Conservation (phyloP, 1,140 invertebrate species). For the Drosophila tristis region DNA sequence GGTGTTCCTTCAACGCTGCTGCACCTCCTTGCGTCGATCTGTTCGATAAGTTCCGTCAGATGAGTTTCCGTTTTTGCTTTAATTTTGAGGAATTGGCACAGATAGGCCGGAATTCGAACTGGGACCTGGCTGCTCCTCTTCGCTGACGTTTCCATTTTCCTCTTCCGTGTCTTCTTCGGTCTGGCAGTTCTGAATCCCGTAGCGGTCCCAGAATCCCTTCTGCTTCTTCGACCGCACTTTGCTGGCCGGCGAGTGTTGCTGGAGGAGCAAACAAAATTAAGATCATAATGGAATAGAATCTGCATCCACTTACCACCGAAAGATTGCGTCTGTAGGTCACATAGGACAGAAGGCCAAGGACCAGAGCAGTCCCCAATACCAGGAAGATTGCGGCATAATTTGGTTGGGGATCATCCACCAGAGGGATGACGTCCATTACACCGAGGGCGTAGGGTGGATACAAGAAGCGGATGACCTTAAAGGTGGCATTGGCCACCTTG, state of each 20-base stretch:
- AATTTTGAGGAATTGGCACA: too few relatives aligned
- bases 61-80: neutral
- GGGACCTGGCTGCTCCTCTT: too few relatives aligned
- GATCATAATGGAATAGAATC: too few relatives aligned
- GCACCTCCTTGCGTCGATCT: neutral
- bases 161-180: too few relatives aligned
- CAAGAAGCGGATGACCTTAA: slow-evolving; percentile 28
- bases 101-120: too few relatives aligned
- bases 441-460: slow-evolving; percentile 28
- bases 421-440: slow-evolving; percentile 2
- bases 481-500: slow-evolving; percentile 22
- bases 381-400: neutral
- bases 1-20: neutral
- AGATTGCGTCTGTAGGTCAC: neutral
- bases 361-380: neutral
- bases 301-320: too few relatives aligned
- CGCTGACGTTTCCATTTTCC: too few relatives aligned
- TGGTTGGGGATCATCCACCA: slow-evolving; percentile 17
- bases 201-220: too few relatives aligned
- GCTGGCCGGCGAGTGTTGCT: too few relatives aligned
- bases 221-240: too few relatives aligned
- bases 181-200: too few relatives aligned
- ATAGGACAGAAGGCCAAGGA: neutral
- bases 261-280: too few relatives aligned
- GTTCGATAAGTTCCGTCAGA: neutral